These are phyloP conservation scores for Rhabdophis nuchalis DNA, from an alignment of 2,797 vertebrate species.

Conservation along the genomic window DNA sequence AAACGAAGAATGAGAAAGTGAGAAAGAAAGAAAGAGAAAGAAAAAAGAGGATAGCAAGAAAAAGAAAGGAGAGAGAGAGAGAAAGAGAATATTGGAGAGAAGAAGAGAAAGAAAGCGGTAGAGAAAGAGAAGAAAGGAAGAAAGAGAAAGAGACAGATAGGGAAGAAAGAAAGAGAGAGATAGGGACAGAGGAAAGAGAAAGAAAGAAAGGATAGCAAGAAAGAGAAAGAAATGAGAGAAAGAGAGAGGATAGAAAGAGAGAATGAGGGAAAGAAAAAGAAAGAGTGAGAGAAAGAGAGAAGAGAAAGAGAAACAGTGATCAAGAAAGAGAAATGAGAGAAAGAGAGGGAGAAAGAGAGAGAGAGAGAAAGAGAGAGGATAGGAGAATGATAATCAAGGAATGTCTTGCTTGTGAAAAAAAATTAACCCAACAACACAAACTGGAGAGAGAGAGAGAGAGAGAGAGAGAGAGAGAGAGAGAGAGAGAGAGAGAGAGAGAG, in stretches of 20 bases:
- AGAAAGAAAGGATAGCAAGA: neutral
- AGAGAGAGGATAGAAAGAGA: constrained; percentile 55
- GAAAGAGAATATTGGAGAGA: too few species aligned
- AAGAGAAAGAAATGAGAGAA: constrained; percentile 54
- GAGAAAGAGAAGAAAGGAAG: too few species aligned
- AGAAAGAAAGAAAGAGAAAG: neutral
- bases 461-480: neutral
- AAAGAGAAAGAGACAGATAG: neutral
- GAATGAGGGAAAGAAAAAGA: too few species aligned
- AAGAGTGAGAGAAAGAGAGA: too few species aligned
- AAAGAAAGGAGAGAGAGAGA: neutral
- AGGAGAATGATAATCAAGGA: too few species aligned
- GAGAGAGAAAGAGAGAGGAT: neutral
- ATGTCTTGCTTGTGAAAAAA: too few species aligned
- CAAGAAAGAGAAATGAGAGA: neutral
- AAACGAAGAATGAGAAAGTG: too few species aligned
- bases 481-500: neutral
- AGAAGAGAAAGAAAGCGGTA: too few species aligned
- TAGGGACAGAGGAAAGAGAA: neutral
- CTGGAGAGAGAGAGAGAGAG: too few species aligned
- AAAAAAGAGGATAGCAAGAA: neutral
- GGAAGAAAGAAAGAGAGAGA: neutral
- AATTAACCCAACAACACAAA: too few species aligned
- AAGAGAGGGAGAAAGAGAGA: constrained; percentile 23
- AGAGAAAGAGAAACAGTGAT: neutral